Evolutionary conservation across 2,113 vertebrate genomes (phyloP), one percentile per base, ranked within the genome.

Genomic region (Actenoides lindsayi): DNA sequence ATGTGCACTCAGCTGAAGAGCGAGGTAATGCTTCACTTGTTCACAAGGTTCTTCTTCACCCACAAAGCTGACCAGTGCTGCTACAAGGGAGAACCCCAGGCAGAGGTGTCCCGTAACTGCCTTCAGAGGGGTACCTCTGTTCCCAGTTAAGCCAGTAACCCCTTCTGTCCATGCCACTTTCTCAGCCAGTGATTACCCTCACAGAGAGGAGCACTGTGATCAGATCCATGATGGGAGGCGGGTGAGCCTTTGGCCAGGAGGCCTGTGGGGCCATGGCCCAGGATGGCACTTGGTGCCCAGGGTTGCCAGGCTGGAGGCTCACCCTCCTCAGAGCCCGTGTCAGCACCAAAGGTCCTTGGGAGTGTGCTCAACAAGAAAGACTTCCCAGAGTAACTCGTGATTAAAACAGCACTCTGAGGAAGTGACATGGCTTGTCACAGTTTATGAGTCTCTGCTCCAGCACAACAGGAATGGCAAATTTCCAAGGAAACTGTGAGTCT

Each of bases 141-240:
- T 33, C 24, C 62, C 44, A 39, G 51, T 33, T n/a, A 8, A 23
- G 42, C 31, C 5, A n/a, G 6, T 5, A 13, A 23, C 10, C 21
- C 73, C 51, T 35, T 4, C 35, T 33, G 27, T 3, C 30, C 2
- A 3, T 12, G 16, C 19, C 46, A 13, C 21, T 16, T 16, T 33
- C 46, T 10, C 74, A 20, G 27, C 30, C 42, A 35, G 59, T 27
- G 2, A 3, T 4, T 6, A 13, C 16, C 20, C 11, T 12, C 20
- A 2, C 1, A 1, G 7, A 28, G 37, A 13, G 28, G 24, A 41
- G 37, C 5, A 10, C n/a, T 35, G 39, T 20, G 5, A 15, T 17
- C 28, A 13, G 50, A 17, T 14, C 39, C 14, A 15, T 28, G 48
- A 5, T 0, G 2, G 33, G 53, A 4, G 0, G 8, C 2, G 10